These are phyloP conservation scores for Galerucella nymphaeae DNA, from an alignment of 2,888 invertebrate genomes.

Conservation along the genomic window DNA sequence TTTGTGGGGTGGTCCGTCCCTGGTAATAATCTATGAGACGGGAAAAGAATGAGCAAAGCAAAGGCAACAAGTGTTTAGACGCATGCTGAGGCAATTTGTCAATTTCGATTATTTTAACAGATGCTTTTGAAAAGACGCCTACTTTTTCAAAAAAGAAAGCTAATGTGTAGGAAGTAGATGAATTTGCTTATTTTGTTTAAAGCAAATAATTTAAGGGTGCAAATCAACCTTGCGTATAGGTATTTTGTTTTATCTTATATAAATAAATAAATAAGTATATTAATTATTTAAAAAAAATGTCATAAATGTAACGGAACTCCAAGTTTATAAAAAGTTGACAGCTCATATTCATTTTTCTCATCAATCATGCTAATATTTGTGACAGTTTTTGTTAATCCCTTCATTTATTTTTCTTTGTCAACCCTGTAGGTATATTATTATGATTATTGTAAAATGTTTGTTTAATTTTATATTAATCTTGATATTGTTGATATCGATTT, in stretches of 20 bases:
- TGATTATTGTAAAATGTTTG: too few relatives aligned
- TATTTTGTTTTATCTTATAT: neutral
- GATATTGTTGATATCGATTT: slow-evolving; percentile 12
- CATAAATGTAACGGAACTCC: too few relatives aligned
- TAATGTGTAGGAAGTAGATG: slow-evolving; percentile 34
- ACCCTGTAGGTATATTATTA: too few relatives aligned
- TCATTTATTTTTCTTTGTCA: too few relatives aligned
- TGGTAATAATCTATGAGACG: neutral
- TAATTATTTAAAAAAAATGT: too few relatives aligned
- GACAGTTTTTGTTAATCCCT: too few relatives aligned
- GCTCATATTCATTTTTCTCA: too few relatives aligned
- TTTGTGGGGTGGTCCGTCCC: neutral
- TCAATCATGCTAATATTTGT: too few relatives aligned
- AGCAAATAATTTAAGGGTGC: slow-evolving; percentile 19
- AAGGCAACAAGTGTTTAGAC: slow-evolving; percentile 46
- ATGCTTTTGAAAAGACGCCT: slow-evolving; percentile 49
- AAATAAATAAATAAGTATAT: neutral
- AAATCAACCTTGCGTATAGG: neutral
- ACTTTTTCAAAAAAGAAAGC: slow-evolving; percentile 36
- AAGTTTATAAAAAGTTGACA: too few relatives aligned
- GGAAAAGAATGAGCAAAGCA: slow-evolving; percentile 20
- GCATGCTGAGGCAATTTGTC: slow-evolving; percentile 46
- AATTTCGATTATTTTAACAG: slow-evolving; percentile 54
- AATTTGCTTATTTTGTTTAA: slow-evolving; percentile 20
- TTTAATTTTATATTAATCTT: neutral